Base-by-base conservation (phyloP, 2,888 invertebrate species). In the Ormia ochracea region DNA sequence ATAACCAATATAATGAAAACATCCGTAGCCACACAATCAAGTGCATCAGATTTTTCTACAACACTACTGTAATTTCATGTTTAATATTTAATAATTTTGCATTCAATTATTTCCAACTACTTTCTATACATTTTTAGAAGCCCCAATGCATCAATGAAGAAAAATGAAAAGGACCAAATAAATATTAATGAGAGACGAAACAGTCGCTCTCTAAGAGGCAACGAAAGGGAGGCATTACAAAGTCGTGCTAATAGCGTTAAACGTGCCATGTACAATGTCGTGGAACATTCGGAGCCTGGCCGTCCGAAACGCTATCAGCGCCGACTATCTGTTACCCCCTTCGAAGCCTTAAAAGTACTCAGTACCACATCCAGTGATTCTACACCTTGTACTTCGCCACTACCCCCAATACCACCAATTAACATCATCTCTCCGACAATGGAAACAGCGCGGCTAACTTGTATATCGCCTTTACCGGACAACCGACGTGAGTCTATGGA, bases 211-310 rank as follows among this genome's bases (percentile, higher is more conserved):
- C 78, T 91, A 26, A 89, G 91, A 70, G 91, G 92, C 77, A 90
- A 90, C 79, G 93, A 93, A 81, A 92, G 91, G 82, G 92, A 93
- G 82, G 91, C 91, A 14, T 86, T 93, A 33, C 90, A 93, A 81
- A 90, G 91, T 72, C 91, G 96, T 65, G 95, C 95, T 17, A 95
- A 96, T 87, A 96, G 96, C 89, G 91, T 96, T 81, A 96, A 96
- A 89, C 93, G 94, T 85, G 96, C 96, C 21, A 93, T 96, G 77
- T 91, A 94, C 80, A 94, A 93, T 87, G 92, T 96, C 43, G 94
- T 96, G 58, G 95, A 95, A 86, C 94, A 95, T 87, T 94, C 95
- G 1, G 96, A 96, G 85, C 92, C 89, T 3, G 89, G 90, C 1
- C 86, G 90, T 1, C 89, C 90, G 0, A 89, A 89, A 70, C 88